Evolutionary conservation across 1,140 invertebrate genomes (phyloP), one percentile per base, ranked within the genome.

Genomic region (Drosophila aff.): DNA sequence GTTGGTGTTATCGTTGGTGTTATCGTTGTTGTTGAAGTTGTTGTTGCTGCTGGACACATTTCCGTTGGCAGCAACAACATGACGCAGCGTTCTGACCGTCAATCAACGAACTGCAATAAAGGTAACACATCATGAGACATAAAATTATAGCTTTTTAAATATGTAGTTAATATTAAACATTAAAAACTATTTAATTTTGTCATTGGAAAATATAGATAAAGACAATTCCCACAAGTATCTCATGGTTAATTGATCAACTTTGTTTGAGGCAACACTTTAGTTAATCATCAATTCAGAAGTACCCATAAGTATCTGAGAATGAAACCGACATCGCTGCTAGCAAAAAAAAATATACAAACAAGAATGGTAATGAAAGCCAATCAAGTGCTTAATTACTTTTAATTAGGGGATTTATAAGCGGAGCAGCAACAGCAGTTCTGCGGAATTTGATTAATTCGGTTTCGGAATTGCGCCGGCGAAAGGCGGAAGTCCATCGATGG

Each of bases 331-430:
- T 28, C 0, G 11, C 2, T 36, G 21, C 21, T 57, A 1, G 26
- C 23, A 33, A 23, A 23, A 31, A 36, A 18, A 2, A 15, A 36
- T n/a, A 26, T 38, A 40, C 21, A 63, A 52, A 46, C 49, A 63
- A 74, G 67, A 74, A 50, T 73, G 66, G 66, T 67, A 69, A 69
- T 69, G 31, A 69, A 62, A 43, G 8, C 47, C 47, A 52, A 69
- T 67, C 31, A 50, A 44, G 5, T 36, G 46, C 41, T 59, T 72
- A 75, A 85, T 81, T 76, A 69, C 66, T 38, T 75, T 83, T 75
- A 78, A 89, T 81, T 83, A 76, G 71, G 59, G 62, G 58, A 81
- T 86, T 85, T 81, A 76, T 76, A 79, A 85, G 76, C 75, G 82
- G 65, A 66, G 47, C 53, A 50, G 26, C 49, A 4, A 41, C 49